phyloP scores from a whole-genome alignment of 2,888 invertebrate genomes.

The Congeria kusceri region DNA sequence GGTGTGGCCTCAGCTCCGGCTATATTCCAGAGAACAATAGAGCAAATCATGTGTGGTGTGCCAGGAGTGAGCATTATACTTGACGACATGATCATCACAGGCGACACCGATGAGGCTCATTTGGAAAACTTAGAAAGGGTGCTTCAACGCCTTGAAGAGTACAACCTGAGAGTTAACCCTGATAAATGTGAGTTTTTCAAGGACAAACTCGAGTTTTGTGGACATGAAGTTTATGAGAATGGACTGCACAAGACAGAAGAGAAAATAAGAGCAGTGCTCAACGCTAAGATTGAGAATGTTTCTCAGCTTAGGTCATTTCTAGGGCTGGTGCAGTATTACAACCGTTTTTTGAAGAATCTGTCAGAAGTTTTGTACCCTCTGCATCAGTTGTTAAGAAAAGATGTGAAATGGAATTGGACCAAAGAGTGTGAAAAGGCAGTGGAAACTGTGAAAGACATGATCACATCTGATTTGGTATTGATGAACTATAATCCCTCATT shows the following conservation, averaged over 20 bases:
- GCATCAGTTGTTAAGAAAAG: conserved; percentile 29
- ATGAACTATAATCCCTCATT: conserved; percentile 78
- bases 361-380: conserved; percentile 35
- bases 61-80: conserved; percentile 42
- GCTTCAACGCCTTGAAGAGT: conserved; percentile 23
- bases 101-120: conserved; percentile 32
- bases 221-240: conserved; percentile 37
- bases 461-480: conserved; percentile 69
- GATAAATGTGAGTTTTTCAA: conserved; percentile 53
- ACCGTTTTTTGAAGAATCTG: conserved; percentile 37
- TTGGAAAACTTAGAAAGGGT: conserved; percentile 36
- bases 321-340: conserved; percentile 50
- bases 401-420: conserved; percentile 38
- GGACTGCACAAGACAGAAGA: conserved; percentile 49
- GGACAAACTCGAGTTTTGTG: conserved; percentile 42
- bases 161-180: conserved; percentile 36
- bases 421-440: conserved; percentile 39
- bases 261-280: conserved; percentile 34
- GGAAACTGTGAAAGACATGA: conserved; percentile 62
- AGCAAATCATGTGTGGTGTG: conserved; percentile 65
- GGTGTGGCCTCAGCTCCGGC: conserved; percentile 66
- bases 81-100: conserved; percentile 49
- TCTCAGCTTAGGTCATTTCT: conserved; percentile 40
- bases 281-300: conserved; percentile 44
- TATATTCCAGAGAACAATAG: conserved; percentile 67